phyloP scores from a whole-genome alignment of 2,888 invertebrate genomes.

The Meganola albula region DNA sequence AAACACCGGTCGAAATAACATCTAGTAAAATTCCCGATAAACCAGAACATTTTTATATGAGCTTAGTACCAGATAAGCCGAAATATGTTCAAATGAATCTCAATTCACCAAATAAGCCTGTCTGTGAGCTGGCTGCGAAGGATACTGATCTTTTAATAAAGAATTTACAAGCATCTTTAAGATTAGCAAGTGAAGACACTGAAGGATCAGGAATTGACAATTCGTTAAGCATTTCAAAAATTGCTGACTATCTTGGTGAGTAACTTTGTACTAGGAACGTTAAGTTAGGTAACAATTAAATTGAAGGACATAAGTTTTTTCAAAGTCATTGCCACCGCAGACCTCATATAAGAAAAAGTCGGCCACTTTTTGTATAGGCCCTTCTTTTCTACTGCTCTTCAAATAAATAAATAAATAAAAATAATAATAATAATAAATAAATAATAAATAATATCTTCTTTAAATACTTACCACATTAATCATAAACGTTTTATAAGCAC shows the following conservation, averaged over 20 bases:
- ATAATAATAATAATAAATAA: no score
- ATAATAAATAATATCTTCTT: no score
- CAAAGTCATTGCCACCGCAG: no score
- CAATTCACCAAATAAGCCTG: conserved; percentile 27
- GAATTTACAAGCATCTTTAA: conserved; percentile 43
- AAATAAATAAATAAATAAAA: no score
- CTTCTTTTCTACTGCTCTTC: no score
- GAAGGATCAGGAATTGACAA: conserved; percentile 47
- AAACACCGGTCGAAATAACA: conserved; percentile 12
- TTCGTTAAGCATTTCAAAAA: conserved; percentile 63
- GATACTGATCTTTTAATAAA: conserved; percentile 47
- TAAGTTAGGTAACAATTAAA: no score
- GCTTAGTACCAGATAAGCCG: conserved; percentile 25
- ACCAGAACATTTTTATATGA: conserved; percentile 23
- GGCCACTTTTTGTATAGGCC: no score
- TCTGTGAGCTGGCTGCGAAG: conserved; percentile 25
- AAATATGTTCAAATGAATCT: conserved; percentile 26
- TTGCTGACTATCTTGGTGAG: conserved; percentile 63
- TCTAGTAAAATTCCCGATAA: conserved; percentile 15
- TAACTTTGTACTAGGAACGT: no score
- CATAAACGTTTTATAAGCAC: no score
- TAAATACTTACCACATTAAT: no score
- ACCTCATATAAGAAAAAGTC: no score
- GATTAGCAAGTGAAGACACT: conserved; percentile 44
- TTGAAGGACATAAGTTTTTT: no score